These are phyloP conservation scores for Hylaeus anthracinus DNA, from an alignment of 1,140 invertebrate species.

Conservation along the genomic window DNA sequence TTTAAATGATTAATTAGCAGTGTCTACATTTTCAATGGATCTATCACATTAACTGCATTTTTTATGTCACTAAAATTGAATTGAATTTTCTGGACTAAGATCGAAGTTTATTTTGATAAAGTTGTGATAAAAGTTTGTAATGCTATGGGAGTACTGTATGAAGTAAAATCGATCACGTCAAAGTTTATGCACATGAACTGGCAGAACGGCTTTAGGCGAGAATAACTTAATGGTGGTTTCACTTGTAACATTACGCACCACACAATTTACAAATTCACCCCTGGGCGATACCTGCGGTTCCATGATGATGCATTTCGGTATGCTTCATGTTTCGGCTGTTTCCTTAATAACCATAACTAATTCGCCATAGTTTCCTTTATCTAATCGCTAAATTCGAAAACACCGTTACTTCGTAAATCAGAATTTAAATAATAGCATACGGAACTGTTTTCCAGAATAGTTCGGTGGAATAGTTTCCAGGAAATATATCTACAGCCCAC, in stretches of 20 bases:
- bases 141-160: conserved; percentile 37
- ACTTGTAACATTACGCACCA: conserved; percentile 10
- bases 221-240: conserved; percentile 47
- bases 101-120: no score
- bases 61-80: no score
- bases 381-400: conserved; percentile 28
- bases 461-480: not conserved
- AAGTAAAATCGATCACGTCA: conserved; percentile 36
- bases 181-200: conserved; percentile 41
- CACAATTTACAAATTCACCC: conserved; percentile 52
- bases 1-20: no score
- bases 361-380: not conserved
- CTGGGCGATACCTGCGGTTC: conserved; percentile 22
- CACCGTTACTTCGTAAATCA: not conserved
- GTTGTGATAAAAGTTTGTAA: not conserved
- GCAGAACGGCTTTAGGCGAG: conserved; percentile 29
- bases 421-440: not conserved
- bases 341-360: not conserved
- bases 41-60: no score
- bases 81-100: no score
- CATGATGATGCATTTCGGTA: conserved; percentile 17
- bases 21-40: no score
- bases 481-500: no score
- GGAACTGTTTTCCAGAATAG: not conserved
- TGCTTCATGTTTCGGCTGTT: conserved; percentile 17